Evolutionary conservation across 1,140 invertebrate genomes (phyloP), one percentile per base, ranked within the genome.

Genomic region (Charaxes varanes): DNA sequence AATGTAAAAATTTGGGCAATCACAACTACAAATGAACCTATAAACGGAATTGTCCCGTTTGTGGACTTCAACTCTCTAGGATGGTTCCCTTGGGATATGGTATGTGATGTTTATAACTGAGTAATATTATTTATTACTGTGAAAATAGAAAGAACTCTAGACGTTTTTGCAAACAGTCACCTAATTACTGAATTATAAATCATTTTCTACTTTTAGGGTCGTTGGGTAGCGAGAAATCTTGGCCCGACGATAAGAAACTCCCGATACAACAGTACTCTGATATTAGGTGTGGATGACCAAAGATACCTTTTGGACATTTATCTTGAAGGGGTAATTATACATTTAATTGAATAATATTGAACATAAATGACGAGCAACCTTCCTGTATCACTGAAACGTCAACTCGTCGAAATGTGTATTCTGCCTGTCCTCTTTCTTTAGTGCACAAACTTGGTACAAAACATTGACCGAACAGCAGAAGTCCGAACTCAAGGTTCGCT

Each of bases 21-120:
- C 13, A 88, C 90, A 2, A 90, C 90, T 0, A 90, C 90, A 6
- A 92, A 92, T 37, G 90, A 92, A 56, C 90, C 90, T 0, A 45
- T 85, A 5, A 87, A 88, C 36, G 88, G 88, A 2, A 74, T 89
- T 1, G 81, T 90, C 6, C 84, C 87, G 0, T 88, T 92, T 51
- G 88, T 91, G 28, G 66, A 77, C 2, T 92, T 94, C 53, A 91
- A 95, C 65, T 88, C 88, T 10, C 86, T 97, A 79, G 91, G 88
- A 4, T 96, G 95, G 90, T 87, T 85, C 1, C 88, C 94, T 1
- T 62, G 84, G 2, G 62, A 72, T 33, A 18, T 79, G 57, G 77
- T 78, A 58, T 53, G 52, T 51, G n/a, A n/a, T n/a, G n/a, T n/a
- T n/a, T n/a, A 17, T 10, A 5, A 17, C 15, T 2, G 8, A 18